These are phyloP conservation scores for Tinea pellionella DNA, from an alignment of 2,888 invertebrate species.

Conservation along the genomic window DNA sequence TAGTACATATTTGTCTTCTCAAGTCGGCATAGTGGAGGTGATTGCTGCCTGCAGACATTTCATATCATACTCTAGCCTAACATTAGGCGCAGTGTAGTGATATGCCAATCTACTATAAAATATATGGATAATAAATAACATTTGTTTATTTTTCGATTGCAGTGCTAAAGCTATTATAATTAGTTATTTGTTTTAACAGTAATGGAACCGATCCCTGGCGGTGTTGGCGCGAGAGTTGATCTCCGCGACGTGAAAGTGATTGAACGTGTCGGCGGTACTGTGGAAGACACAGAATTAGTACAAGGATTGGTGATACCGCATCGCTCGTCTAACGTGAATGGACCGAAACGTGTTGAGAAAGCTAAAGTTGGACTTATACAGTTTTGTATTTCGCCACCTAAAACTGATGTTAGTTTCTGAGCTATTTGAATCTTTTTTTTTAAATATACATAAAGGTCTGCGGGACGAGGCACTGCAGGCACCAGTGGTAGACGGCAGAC, in stretches of 20 bases:
- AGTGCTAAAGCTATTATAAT: no score
- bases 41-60: no score
- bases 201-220: slow-evolving; percentile 64
- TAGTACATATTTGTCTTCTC: no score
- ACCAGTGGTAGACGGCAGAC: no score
- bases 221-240: slow-evolving; percentile 83
- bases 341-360: slow-evolving; percentile 94
- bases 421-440: not conserved
- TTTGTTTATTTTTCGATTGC: no score
- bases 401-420: slow-evolving; percentile 85
- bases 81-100: no score
- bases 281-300: slow-evolving; percentile 96
- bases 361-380: slow-evolving; percentile 99
- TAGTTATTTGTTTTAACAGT: slow-evolving; percentile 28
- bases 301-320: slow-evolving; percentile 96
- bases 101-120: no score
- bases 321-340: slow-evolving; percentile 88
- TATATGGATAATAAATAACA: no score
- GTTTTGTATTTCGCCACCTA: slow-evolving; percentile 99
- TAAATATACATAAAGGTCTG: no score
- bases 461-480: no score
- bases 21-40: no score
- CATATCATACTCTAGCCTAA: no score
- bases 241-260: slow-evolving; percentile 97
- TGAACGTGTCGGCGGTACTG: slow-evolving; percentile 95